Evolutionary conservation across 2,888 invertebrate species (phyloP).

Genomic region (Dascillus cervinus): DNA sequence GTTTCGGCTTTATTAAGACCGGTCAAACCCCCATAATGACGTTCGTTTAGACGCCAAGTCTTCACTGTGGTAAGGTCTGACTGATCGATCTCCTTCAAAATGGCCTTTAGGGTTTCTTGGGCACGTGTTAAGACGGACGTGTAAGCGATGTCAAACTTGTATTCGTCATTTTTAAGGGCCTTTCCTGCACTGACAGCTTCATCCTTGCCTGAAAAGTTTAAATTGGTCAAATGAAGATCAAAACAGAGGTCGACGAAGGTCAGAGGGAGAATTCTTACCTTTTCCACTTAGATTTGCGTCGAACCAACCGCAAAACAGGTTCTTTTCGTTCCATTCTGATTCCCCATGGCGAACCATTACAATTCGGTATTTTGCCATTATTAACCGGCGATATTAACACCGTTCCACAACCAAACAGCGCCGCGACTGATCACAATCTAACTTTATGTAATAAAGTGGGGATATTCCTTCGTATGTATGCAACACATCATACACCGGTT

Average conservation of each 20-base stretch:
- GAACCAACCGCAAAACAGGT: constrained; percentile 58
- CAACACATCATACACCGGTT: too few species aligned
- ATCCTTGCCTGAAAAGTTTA: constrained; percentile 42
- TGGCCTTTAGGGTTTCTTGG: constrained; percentile 49
- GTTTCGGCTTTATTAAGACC: constrained; percentile 61
- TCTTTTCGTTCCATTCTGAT: constrained; percentile 57
- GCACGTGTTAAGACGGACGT: constrained; percentile 59
- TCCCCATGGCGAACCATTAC: constrained; percentile 60
- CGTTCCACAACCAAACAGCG: too few species aligned
- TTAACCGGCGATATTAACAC: too few species aligned
- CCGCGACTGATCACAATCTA: too few species aligned
- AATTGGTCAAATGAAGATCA: neutral
- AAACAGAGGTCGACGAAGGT: constrained; percentile 16
- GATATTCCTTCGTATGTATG: too few species aligned
- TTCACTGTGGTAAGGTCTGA: constrained; percentile 47
- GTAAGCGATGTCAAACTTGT: constrained; percentile 53
- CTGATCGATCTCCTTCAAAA: constrained; percentile 53
- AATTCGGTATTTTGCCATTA: constrained; percentile 45
- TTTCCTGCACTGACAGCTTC: constrained; percentile 55
- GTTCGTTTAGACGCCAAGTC: constrained; percentile 58
- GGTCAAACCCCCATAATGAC: constrained; percentile 60
- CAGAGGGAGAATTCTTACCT: constrained; percentile 36
- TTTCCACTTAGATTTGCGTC: constrained; percentile 53
- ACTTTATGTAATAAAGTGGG: too few species aligned
- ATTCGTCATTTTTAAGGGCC: constrained; percentile 52